These are phyloP conservation scores for Euura saliciscinereae DNA, from an alignment of 1,140 invertebrate species.

Conservation along the genomic window DNA sequence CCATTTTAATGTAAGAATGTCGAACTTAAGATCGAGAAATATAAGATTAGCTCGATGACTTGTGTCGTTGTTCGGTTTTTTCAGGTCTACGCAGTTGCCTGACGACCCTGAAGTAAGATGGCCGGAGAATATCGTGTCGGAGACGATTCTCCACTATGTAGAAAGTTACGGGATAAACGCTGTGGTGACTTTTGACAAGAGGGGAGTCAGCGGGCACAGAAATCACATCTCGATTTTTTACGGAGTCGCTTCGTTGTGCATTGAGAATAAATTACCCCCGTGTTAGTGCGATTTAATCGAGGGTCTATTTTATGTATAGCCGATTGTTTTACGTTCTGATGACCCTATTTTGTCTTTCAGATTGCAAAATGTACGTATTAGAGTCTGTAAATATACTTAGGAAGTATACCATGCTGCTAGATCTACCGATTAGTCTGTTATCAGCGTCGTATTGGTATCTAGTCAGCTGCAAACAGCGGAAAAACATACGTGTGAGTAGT, in stretches of 20 bases:
- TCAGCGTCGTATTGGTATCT: slow-evolving; percentile 76
- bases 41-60: not conserved
- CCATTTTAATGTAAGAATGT: slow-evolving; percentile 60
- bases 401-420: slow-evolving; percentile 86
- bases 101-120: slow-evolving; percentile 79
- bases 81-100: slow-evolving; percentile 71
- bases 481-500: slow-evolving; percentile 46
- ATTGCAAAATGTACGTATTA: slow-evolving; percentile 79
- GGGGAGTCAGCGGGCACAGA: slow-evolving; percentile 86
- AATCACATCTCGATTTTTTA: slow-evolving; percentile 89
- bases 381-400: slow-evolving; percentile 84
- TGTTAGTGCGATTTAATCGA: slow-evolving; percentile 57
- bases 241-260: slow-evolving; percentile 76
- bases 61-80: slow-evolving; percentile 20
- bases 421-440: slow-evolving; percentile 80
- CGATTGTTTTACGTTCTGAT: slow-evolving; percentile 16
- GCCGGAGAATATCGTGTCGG: slow-evolving; percentile 75
- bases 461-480: slow-evolving; percentile 54
- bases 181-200: slow-evolving; percentile 90
- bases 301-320: slow-evolving; percentile 11
- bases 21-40: not conserved
- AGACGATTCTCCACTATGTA: slow-evolving; percentile 74
- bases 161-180: slow-evolving; percentile 80
- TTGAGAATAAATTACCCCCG: slow-evolving; percentile 75
- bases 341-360: slow-evolving; percentile 60